phyloP scores from a whole-genome alignment of 2,888 invertebrate species.

The Latheticus oryzae region DNA sequence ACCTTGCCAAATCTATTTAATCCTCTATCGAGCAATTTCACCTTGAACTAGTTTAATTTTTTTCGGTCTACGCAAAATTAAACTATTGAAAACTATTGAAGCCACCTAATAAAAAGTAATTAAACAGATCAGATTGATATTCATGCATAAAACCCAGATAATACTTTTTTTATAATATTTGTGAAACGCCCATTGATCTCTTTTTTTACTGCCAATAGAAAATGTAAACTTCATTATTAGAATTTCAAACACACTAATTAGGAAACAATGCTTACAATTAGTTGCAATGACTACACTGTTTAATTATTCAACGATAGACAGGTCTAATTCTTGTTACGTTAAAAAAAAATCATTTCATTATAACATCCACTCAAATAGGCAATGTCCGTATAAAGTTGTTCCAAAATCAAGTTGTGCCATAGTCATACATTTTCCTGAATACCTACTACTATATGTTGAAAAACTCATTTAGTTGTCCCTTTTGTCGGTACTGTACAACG shows the following conservation, averaged over 20 bases:
- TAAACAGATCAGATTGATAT: slow-evolving; percentile 13
- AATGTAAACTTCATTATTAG: slow-evolving; percentile 15
- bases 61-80: slow-evolving; percentile 13
- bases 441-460: too few species aligned
- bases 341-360: too few species aligned
- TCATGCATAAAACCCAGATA: slow-evolving; percentile 23
- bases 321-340: too few species aligned
- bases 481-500: too few species aligned
- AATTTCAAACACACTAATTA: slow-evolving; percentile 30
- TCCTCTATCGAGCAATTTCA: slow-evolving; percentile 12
- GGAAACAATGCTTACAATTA: slow-evolving; percentile 27
- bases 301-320: slow-evolving; percentile 10
- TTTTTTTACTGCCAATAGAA: slow-evolving; percentile 14
- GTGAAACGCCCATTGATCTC: slow-evolving; percentile 20
- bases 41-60: slow-evolving; percentile 27
- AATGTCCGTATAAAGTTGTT: too few species aligned
- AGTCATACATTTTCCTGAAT: too few species aligned
- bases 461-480: too few species aligned
- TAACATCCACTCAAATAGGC: too few species aligned
- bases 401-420: too few species aligned
- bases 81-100: slow-evolving; percentile 17
- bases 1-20: slow-evolving; percentile 15
- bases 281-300: slow-evolving; percentile 21
- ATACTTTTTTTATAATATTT: slow-evolving; percentile 20
- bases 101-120: slow-evolving; percentile 31